Base-by-base conservation (phyloP, 2,797 vertebrate species). In the Mormyrus proboscirostris region DNA sequence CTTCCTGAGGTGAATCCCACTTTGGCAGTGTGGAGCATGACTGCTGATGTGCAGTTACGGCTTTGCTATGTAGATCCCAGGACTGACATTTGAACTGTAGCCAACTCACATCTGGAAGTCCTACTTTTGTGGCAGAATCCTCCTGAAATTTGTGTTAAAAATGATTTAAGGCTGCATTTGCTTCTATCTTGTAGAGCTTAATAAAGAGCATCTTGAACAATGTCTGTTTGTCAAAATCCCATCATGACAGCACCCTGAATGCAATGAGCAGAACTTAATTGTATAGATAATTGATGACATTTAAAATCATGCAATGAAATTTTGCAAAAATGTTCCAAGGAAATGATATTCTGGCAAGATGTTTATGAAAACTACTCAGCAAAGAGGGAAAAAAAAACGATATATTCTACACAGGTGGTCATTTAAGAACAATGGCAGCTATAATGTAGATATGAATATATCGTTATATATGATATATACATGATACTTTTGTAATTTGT, bases 401-500 rank as follows among this genome's bases (percentile, higher is more conserved):
- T 79, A 79, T 79, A 79, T 79, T 79, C 73, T 79, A 44, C 9
- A 38, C n/a, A 53, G 47, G 22, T 55, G 22, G 51, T 53, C 49
- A 86, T 82, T 47, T 53, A 82, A 57, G 73, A 41, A 51, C 51
- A 79, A 57, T 82, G 73, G 88, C 49, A 76, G 69, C 47, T 55
- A 25, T 59, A 29, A 79, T 79, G 33, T 16, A 79, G 55, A 79
- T 38, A 44, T 53, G 73, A 59, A 84, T 51, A 84, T 84, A 25
- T 49, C 44, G 49, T 33, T 33, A 33, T 33, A 33, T 33, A 33
- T 33, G 29, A 33, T 33, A 33, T 33, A 33, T 84, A 50, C 41
- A 87, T 57, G 53, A 41, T 29, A 51, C 82, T 84, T 84, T 49
- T 84, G 82, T 84, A 84, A 87, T 57, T 79, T 53, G 84, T 87